Percentiles rank a stretch among this genome's conserved stretches.
phyloP scores from a whole-genome alignment of 1,140 invertebrate genomes.

The Aplysia californica region DNA sequence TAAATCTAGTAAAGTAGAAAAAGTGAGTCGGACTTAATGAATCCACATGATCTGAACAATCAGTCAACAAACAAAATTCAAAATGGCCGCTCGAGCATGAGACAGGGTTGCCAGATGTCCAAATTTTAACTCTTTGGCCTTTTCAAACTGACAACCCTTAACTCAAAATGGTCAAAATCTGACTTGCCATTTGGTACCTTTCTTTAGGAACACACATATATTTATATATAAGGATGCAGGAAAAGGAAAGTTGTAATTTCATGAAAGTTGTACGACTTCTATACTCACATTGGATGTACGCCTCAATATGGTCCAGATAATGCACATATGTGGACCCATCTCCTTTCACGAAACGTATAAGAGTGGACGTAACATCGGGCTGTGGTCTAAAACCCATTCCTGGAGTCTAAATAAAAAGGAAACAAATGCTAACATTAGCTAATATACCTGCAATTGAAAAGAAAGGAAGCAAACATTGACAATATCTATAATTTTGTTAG shows the following conservation, averaged over 20 bases:
- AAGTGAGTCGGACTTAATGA: too few species aligned
- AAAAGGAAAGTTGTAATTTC: neutral
- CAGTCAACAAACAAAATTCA: too few species aligned
- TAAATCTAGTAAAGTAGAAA: too few species aligned
- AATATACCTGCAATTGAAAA: neutral
- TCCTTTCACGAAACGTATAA: conserved; percentile 84
- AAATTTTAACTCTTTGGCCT: conserved; percentile 3
- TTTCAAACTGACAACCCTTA: neutral
- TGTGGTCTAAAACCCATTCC: conserved; percentile 89
- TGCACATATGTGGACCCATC: conserved; percentile 44
- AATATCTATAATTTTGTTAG: too few species aligned
- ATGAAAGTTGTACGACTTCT: neutral
- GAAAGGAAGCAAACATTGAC: too few species aligned
- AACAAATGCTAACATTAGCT: neutral
- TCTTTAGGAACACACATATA: too few species aligned
- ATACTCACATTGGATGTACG: conserved; percentile 46
- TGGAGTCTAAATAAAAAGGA: conserved; percentile 24
- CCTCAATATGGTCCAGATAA: conserved; percentile 53
- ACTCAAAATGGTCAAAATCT: neutral
- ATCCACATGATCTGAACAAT: too few species aligned
- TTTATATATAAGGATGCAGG: neutral
- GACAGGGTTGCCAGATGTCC: too few species aligned
- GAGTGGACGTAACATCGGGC: conserved; percentile 91
- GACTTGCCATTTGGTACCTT: too few species aligned
- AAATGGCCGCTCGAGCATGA: too few species aligned